A percentile compares a stretch with the other conserved stretches of the same genome.
phyloP scores from a whole-genome alignment of 2,113 vertebrate species.

The Notarius lentiginosus region DNA sequence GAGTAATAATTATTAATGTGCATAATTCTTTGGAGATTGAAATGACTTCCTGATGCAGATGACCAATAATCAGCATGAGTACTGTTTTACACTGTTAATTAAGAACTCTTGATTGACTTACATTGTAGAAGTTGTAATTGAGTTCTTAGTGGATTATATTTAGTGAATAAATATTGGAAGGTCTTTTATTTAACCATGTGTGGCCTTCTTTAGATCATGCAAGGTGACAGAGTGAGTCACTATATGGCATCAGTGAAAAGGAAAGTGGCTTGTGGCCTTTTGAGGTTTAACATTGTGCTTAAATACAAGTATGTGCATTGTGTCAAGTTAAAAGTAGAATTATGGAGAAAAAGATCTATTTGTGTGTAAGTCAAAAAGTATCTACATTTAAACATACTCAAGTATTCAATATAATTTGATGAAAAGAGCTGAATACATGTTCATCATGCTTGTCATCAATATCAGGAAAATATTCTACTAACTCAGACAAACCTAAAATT shows the following conservation, averaged over 20 bases:
- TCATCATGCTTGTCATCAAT: not conserved
- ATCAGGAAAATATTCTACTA: not conserved
- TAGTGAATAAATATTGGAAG: not conserved
- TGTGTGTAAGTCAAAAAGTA: not conserved
- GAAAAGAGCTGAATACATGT: not conserved
- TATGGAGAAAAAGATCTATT: not conserved
- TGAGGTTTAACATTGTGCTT: not conserved
- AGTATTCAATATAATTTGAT: not conserved
- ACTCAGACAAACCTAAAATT: not conserved
- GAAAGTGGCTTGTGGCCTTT: not conserved
- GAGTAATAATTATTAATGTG: not conserved
- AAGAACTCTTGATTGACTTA: not conserved
- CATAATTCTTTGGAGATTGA: too few relatives aligned
- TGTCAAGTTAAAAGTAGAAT: not conserved
- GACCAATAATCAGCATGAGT: not conserved
- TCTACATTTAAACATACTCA: not conserved
- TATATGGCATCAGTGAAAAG: not conserved
- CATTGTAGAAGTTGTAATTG: constrained; percentile 6
- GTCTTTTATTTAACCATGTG: not conserved
- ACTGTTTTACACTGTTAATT: not conserved
- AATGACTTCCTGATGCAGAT: not conserved
- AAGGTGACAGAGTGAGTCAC: not conserved
- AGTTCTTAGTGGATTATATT: not conserved
- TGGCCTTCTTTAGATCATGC: not conserved
- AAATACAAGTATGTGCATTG: not conserved